These are phyloP conservation scores for Tipula helvola DNA, from an alignment of 2,888 invertebrate genomes.

Conservation along the genomic window DNA sequence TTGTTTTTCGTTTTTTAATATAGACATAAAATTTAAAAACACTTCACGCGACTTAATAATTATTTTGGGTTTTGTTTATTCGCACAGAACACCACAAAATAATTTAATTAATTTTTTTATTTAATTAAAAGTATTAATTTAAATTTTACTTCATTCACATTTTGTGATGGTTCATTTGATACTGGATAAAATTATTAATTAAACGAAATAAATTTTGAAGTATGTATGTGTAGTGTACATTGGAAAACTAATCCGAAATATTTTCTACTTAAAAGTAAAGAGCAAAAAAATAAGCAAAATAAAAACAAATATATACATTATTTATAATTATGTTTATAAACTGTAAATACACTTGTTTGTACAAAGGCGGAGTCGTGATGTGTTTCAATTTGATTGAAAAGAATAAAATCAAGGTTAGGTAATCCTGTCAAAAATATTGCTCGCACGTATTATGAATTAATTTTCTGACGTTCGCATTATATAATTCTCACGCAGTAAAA, in stretches of 20 bases:
- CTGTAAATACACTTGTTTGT: background rate
- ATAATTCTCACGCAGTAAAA: too few relatives aligned
- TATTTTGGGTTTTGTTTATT: background rate
- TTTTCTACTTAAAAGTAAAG: background rate
- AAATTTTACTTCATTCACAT: background rate
- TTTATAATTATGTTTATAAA: background rate
- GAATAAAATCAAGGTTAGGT: too few relatives aligned
- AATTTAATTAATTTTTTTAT: background rate
- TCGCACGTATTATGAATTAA: too few relatives aligned
- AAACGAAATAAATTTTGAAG: background rate
- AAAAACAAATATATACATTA: background rate
- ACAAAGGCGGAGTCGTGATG: background rate
- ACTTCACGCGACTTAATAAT: background rate
- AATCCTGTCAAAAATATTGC: too few relatives aligned
- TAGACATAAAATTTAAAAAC: background rate
- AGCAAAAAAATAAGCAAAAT: background rate
- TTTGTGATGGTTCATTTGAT: background rate
- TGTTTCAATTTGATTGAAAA: too few relatives aligned
- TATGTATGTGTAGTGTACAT: background rate
- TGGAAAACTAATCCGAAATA: background rate
- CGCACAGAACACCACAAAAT: background rate
- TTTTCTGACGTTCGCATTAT: too few relatives aligned
- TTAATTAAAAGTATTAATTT: background rate
- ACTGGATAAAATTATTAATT: background rate
- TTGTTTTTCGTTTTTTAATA: background rate